Base-by-base conservation (phyloP, 2,113 vertebrate genomes). In the Perccottus glenii region DNA sequence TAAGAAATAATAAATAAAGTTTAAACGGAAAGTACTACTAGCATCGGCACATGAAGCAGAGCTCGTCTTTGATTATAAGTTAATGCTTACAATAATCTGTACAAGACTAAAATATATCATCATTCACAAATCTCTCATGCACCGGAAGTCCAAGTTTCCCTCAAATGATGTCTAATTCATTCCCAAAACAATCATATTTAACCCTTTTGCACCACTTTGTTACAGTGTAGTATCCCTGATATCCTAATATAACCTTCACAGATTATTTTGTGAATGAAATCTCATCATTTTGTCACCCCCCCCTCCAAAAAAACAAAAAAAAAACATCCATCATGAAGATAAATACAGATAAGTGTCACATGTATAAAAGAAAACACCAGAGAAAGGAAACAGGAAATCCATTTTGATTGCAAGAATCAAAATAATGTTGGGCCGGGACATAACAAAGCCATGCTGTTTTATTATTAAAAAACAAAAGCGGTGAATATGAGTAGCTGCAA, bases 391-490 rank as follows among this genome's bases (percentile, higher is more conserved):
- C 19, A 59, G 12, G 42, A 48, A 7, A 62, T 59, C 66, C 77
- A 83, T 90, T 89, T 89, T 85, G 88, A 90, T 77, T 61, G 19
- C 57, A 80, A 36, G 5, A 59, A 83, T 89, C 85, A 88, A 89
- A 90, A 92, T 80, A 59, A 60, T 67, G 1, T 11, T 46, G 70
- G 70, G 33, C 58, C 52, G n/a, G 43, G 48, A 80, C 52, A 71
- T 46, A 65, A 65, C 70, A 78, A 87, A 87, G 83, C 75, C 91
- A 92, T 92, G 91, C 83, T 92, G 52, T 55, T 83, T 73, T 84
- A 73, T 49, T 40, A 27, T 27, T 12, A 19, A 35, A 44, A 16
- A 32, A 64, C 19, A 73, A 33, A 14, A 58, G 48, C 15, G 1
- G 51, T 55, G 33, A 55, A 33, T 38, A 32, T n/a, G 33, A 55